Conservation (phyloP, 64 coral and sea anemone genomes). For the Stichodactyla mertensii region DNA sequence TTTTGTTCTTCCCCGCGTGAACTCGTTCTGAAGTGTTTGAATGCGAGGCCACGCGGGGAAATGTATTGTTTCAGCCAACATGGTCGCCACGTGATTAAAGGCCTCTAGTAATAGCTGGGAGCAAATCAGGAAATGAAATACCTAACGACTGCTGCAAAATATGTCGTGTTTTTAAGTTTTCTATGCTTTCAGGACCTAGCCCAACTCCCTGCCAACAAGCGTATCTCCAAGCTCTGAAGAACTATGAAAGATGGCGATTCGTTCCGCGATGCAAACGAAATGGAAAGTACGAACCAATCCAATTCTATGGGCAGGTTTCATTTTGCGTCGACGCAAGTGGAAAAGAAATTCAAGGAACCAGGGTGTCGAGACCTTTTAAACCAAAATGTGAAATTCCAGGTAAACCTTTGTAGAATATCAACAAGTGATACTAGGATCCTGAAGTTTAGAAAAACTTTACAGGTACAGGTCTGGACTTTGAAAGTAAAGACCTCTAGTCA, state of each 20-base stretch:
- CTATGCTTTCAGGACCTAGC: slow-evolving; percentile 31
- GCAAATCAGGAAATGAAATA: too few relatives aligned
- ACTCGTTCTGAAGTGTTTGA: too few relatives aligned
- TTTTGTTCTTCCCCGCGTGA: too few relatives aligned
- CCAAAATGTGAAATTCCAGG: slow-evolving; percentile 54
- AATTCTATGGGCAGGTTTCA: slow-evolving; percentile 35
- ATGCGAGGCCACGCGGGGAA: too few relatives aligned
- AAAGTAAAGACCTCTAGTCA: too few relatives aligned
- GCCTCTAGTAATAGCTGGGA: too few relatives aligned
- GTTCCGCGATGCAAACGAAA: slow-evolving; percentile 56
- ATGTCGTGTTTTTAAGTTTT: not conserved
- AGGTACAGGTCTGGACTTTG: too few relatives aligned
- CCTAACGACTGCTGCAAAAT: too few relatives aligned
- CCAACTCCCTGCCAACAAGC: slow-evolving; percentile 59
- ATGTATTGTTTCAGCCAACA: too few relatives aligned
- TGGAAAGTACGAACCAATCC: slow-evolving; percentile 59
- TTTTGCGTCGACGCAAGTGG: slow-evolving; percentile 58
- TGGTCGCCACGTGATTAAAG: too few relatives aligned
- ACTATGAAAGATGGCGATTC: slow-evolving; percentile 51
- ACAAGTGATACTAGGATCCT: too few relatives aligned
- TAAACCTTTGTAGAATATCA: not conserved
- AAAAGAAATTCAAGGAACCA: slow-evolving; percentile 68
- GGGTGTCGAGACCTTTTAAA: slow-evolving; percentile 52
- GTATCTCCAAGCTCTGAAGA: slow-evolving; percentile 32
- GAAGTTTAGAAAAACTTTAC: too few relatives aligned